Evolutionary conservation across 2,113 vertebrate species (phyloP).

Genomic region (Sebastes fasciatus): DNA sequence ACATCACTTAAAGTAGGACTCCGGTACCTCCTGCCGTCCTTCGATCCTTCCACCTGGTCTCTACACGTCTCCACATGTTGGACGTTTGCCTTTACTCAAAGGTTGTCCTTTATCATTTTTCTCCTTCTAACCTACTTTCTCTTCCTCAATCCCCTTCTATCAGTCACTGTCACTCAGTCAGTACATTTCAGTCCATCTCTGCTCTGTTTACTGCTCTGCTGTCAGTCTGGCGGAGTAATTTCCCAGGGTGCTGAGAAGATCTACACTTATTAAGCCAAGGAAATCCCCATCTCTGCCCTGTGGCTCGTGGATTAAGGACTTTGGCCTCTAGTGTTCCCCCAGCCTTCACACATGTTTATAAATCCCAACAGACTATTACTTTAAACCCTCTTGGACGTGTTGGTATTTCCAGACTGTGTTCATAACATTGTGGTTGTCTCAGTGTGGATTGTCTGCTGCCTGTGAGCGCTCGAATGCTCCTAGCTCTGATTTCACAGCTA

Average conservation of each 20-base stretch:
- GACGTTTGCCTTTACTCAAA: not conserved
- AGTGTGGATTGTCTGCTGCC: not conserved
- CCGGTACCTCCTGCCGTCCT: not conserved
- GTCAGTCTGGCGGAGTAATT: constrained; percentile 25
- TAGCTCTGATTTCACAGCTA: constrained; percentile 34
- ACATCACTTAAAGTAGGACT: constrained; percentile 2
- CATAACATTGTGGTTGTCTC: constrained; percentile 8
- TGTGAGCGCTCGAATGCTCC: constrained; percentile 17
- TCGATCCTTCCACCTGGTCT: not conserved
- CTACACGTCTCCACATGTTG: constrained; percentile 3
- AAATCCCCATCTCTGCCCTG: constrained; percentile 56
- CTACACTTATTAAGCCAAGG: constrained; percentile 57
- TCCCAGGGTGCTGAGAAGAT: constrained; percentile 35
- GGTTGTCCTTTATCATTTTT: not conserved
- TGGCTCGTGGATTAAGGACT: constrained; percentile 50
- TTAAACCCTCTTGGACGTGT: constrained; percentile 35
- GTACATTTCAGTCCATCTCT: constrained; percentile 31
- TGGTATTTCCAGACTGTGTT: constrained; percentile 37
- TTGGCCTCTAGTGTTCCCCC: constrained; percentile 21
- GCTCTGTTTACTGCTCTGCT: constrained; percentile 37
- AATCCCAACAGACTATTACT: constrained; percentile 40
- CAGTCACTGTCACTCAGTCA: constrained; percentile 20
- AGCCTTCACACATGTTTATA: constrained; percentile 37
- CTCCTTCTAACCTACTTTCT: constrained; percentile 20
- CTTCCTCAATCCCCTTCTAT: not conserved